Evolutionary conservation across 2,797 vertebrate genomes (phyloP), one percentile per base, ranked within the genome.

Genomic region (Lacerta agilis): DNA sequence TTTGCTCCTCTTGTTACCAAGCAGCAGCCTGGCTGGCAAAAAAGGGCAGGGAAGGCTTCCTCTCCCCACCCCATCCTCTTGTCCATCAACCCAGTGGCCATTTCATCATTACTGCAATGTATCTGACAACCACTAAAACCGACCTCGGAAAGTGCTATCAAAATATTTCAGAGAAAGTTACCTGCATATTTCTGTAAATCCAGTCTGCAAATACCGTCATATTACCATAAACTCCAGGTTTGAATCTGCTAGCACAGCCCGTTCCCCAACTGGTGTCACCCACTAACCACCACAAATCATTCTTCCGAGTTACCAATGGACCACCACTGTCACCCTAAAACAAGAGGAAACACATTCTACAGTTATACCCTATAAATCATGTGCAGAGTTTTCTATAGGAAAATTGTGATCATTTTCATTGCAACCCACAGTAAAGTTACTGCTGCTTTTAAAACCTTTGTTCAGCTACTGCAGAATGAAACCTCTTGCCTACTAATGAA

Each of bases 151-250:
- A 67, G 17, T 36, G 5, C 43, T 20, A n/a, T 45, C 43, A 15
- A 13, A 9, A 83, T 6, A 10, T 11, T 43, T 33, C 79, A 66
- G 0, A 1, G 0, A 5, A 10, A 43, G 4, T 83, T 96, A 98
- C 98, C 98, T 97, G 97, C 98, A 98, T 98, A 69, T 98, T 98
- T 75, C 45, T 89, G 87, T 97, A 96, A 93, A 98, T 98, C 98
- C 98, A 98, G 64, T 97, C 97, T 78, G 97, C 91, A 80, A 98
- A 98, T 55, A 95, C 88, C 0, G 96, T 97, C 92, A 98, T 79
- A 0, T 98, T 98, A 2, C 97, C 96, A 0, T 98, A 98, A 38
- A 98, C 98, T 5, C 97, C 97, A 0, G 97, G 98, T 80, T 94
- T 97, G 67, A 95, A 95, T 0, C 55, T 85, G 88, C 88, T 93